Base-by-base conservation (phyloP, 2,888 invertebrate species). In the Cepaea hortensis region DNA sequence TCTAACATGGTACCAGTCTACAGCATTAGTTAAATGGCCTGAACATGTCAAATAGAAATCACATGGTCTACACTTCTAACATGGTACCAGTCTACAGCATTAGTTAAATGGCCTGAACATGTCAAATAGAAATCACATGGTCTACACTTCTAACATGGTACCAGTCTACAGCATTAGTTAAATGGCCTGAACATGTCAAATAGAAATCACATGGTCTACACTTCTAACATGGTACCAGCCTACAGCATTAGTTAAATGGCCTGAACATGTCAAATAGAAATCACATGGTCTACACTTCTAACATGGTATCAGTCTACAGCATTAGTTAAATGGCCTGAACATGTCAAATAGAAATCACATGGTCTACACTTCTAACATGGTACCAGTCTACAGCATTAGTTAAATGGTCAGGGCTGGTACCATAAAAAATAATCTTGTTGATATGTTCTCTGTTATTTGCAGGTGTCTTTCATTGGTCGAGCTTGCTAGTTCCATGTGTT, bases 11-110 rank as follows among this genome's bases (percentile, higher is more conserved):
- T 11, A 55, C 55, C 11, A 11, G 55, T 55, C 11, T 55, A 0
- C 55, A 55, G 35, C 35, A 35, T 35, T n/a, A n/a, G n/a, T n/a
- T n/a, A n/a, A n/a, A n/a, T n/a, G n/a, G 87, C 89, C 93, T 93
- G 50, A 46, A 73, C 1, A 20, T 46, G 11, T 1, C 11, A 70
- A 76, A 68, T 2, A 23, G 20, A 75, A 13, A 35, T 20, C 55
- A 72, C n/a, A 68, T n/a, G 68, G n/a, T 20, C 18, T n/a, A 68
- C 5, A 18, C 9, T 18, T 65, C 9, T 65, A 18, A 65, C 18
- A 9, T 18, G 9, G 65, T 11, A 55, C 55, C 11, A 11, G 55
- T 55, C 11, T 55, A 0, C 55, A 55, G 35, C 35, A 35, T 35
- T n/a, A n/a, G n/a, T n/a, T n/a, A n/a, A n/a, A n/a, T n/a, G n/a